Evolutionary conservation across 2,888 invertebrate genomes (phyloP).

Genomic region (Drosophila tripunctata): DNA sequence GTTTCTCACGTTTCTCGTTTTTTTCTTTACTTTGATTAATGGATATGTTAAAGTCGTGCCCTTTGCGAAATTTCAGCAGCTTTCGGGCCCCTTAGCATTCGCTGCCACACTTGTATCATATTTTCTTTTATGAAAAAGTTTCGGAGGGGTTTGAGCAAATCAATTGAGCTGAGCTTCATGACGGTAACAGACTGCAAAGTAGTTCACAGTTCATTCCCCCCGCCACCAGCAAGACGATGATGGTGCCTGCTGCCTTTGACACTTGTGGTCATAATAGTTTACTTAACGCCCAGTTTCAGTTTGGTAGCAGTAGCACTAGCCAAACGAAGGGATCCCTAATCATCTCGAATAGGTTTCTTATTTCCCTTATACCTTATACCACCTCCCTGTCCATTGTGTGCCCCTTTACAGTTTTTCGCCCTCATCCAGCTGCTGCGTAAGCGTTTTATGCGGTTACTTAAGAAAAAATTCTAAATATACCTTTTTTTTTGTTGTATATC

Average conservation of each 20-base stretch:
- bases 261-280: constrained; percentile 71
- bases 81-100: neutral
- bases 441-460: constrained; percentile 57
- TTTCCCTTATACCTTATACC: neutral
- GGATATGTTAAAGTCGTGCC: constrained; percentile 3
- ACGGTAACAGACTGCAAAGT: constrained; percentile 65
- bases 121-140: constrained; percentile 5
- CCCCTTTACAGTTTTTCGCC: constrained; percentile 1
- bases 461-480: constrained; percentile 62
- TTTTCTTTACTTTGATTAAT: neutral
- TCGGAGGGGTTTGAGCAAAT: constrained; percentile 56
- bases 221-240: constrained; percentile 39
- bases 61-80: neutral
- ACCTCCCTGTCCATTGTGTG: neutral
- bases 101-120: constrained; percentile 17
- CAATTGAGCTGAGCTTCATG: constrained; percentile 65
- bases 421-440: constrained; percentile 37
- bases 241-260: constrained; percentile 64
- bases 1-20: too few species aligned
- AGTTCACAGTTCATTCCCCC: constrained; percentile 76
- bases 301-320: neutral
- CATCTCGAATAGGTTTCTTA: constrained; percentile 33
- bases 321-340: constrained; percentile 41
- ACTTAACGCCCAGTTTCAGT: constrained; percentile 4
- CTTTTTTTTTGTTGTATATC: constrained; percentile 13